Conservation (phyloP, 2,888 invertebrate genomes). For the Mimas tiliae region DNA sequence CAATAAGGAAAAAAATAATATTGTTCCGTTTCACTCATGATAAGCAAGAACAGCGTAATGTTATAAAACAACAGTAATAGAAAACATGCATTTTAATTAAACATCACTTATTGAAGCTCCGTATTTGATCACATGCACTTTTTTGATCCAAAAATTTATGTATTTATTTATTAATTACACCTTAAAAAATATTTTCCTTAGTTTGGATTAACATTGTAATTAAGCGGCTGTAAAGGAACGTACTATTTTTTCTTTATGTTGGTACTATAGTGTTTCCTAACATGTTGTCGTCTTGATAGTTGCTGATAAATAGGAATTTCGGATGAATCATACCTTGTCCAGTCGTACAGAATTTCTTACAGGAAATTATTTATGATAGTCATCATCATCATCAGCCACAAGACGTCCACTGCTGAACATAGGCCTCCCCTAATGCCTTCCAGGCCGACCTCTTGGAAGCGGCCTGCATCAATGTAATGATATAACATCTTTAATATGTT, state of each 20-base stretch:
- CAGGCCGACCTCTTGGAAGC: no score
- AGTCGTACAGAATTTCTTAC: slow-evolving; percentile 32
- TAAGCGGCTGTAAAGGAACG: slow-evolving; percentile 36
- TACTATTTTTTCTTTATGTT: slow-evolving; percentile 34
- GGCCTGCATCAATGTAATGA: no score
- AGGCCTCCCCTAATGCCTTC: no score
- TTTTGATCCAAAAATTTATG: not conserved
- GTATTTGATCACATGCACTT: no score
- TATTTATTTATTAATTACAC: not conserved
- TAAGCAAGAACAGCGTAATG: not conserved
- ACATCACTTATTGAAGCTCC: no score
- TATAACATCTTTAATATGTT: no score
- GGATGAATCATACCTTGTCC: slow-evolving; percentile 64
- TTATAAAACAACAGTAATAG: no score
- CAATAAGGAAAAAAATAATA: slow-evolving; percentile 35
- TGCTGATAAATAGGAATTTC: slow-evolving; percentile 62
- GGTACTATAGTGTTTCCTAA: slow-evolving; percentile 33
- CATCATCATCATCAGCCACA: no score
- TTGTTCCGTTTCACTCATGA: slow-evolving; percentile 42
- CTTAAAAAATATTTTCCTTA: slow-evolving; percentile 13
- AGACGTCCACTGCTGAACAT: no score
- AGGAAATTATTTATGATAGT: slow-evolving; percentile 19
- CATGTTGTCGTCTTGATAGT: slow-evolving; percentile 26
- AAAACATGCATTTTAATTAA: no score
- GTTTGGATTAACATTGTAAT: not conserved